These are phyloP conservation scores for Prosopocoilus inquinatus DNA, from an alignment of 2,888 invertebrate species.

Conservation along the genomic window DNA sequence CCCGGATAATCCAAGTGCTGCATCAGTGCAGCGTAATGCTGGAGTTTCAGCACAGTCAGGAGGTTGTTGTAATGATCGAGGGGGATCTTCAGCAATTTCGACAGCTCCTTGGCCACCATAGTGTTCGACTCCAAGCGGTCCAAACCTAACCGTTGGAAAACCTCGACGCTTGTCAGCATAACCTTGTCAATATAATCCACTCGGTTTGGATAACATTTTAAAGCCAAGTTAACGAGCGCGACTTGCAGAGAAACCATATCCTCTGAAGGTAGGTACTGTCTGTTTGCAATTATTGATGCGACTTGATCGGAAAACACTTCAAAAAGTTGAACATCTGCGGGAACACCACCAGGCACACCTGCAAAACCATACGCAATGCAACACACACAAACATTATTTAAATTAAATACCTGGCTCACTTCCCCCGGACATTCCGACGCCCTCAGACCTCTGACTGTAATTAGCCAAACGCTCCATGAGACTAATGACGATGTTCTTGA, in stretches of 20 bases:
- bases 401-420: constrained; percentile 16
- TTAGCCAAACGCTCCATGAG: constrained; percentile 88
- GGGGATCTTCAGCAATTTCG: constrained; percentile 90
- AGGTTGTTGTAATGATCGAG: constrained; percentile 93
- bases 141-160: constrained; percentile 85
- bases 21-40: constrained; percentile 83
- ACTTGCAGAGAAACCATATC: constrained; percentile 96
- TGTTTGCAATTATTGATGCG: constrained; percentile 88
- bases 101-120: constrained; percentile 88
- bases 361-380: background rate
- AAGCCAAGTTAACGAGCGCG: constrained; percentile 88
- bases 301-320: constrained; percentile 98
- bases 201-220: constrained; percentile 94
- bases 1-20: constrained; percentile 87
- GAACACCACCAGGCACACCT: constrained; percentile 22
- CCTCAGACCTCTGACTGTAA: constrained; percentile 76
- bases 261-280: constrained; percentile 92
- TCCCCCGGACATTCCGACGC: constrained; percentile 44
- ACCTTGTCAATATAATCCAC: constrained; percentile 96
- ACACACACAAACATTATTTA: no score
- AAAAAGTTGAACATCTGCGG: constrained; percentile 86
- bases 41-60: constrained; percentile 79
- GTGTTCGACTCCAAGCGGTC: constrained; percentile 76
- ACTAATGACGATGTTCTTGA: constrained; percentile 96
- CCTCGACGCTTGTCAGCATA: constrained; percentile 78